Percentiles rank a stretch among this genome's conserved stretches.
Conservation (phyloP, 1,140 invertebrate genomes). For the Gryllus bimaculatus region DNA sequence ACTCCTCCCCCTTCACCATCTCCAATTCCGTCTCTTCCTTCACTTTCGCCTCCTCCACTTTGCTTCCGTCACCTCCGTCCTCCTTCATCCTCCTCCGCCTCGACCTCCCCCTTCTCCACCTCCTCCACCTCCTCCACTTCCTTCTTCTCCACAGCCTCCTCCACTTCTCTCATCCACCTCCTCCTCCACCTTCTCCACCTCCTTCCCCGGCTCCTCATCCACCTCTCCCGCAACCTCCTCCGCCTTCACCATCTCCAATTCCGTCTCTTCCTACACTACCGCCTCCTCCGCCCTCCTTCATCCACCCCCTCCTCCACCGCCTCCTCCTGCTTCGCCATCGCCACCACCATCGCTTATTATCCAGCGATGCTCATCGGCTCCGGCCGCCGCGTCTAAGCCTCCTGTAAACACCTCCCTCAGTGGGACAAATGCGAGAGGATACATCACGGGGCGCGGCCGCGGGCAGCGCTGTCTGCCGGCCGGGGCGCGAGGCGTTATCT, state of each 20-base stretch:
- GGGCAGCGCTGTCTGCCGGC: background rate
- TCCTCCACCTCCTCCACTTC: background rate
- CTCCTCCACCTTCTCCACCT: background rate
- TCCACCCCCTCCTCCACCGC: too few species aligned
- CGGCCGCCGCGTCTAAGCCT: background rate
- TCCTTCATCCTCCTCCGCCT: background rate
- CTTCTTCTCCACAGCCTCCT: background rate
- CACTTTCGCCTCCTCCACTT: background rate
- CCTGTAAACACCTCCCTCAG: background rate
- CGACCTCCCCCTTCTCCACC: background rate
- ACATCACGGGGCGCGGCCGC: background rate
- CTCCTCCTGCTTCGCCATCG: too few species aligned
- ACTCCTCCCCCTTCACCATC: background rate
- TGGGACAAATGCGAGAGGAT: background rate
- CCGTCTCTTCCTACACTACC: background rate
- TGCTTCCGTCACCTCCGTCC: background rate
- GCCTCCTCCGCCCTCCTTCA: background rate
- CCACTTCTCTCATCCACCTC: background rate
- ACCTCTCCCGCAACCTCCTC: background rate
- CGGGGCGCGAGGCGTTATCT: slow-evolving; percentile 3
- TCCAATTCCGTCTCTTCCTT: background rate
- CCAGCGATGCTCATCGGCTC: background rate
- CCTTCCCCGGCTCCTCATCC: background rate
- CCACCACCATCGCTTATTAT: background rate
- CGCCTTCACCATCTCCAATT: background rate